These are phyloP conservation scores for Cossypha niveicapilla DNA, from an alignment of 2,797 vertebrate species.

Conservation along the genomic window DNA sequence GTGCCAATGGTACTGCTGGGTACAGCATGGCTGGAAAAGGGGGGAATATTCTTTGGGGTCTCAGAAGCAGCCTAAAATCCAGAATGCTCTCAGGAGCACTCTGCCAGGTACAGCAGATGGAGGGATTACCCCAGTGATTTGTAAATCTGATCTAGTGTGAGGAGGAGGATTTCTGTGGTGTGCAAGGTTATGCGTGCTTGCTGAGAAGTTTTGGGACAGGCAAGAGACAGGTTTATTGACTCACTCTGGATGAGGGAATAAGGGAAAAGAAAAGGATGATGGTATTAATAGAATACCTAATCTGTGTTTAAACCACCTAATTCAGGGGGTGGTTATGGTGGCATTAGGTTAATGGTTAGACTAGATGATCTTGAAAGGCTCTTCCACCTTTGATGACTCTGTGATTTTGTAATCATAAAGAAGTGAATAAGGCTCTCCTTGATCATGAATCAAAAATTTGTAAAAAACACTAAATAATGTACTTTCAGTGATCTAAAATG, in stretches of 20 bases:
- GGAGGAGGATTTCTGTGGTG: not conserved
- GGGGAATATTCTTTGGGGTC: not conserved
- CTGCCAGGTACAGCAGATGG: accelerated
- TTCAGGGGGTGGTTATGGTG: not conserved
- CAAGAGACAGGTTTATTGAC: not conserved
- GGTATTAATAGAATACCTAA: not conserved
- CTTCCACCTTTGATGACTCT: not conserved
- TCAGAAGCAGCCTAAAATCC: not conserved
- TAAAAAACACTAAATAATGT: not conserved
- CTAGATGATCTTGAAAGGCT: not conserved
- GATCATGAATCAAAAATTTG: not conserved
- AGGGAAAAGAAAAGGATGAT: not conserved
- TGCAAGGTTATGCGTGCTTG: not conserved
- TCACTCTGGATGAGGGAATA: not conserved
- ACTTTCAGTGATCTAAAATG: not conserved
- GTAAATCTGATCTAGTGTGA: not conserved
- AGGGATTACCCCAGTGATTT: not conserved
- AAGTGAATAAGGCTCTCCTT: not conserved
- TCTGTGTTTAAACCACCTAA: not conserved
- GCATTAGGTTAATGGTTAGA: not conserved
- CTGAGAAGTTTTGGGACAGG: not conserved
- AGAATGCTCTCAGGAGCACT: not conserved
- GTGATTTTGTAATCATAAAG: not conserved
- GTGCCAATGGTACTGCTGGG: not conserved
- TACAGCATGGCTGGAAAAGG: not conserved